Conservation (phyloP, 2,888 invertebrate genomes). For the Campaea margaritaria region DNA sequence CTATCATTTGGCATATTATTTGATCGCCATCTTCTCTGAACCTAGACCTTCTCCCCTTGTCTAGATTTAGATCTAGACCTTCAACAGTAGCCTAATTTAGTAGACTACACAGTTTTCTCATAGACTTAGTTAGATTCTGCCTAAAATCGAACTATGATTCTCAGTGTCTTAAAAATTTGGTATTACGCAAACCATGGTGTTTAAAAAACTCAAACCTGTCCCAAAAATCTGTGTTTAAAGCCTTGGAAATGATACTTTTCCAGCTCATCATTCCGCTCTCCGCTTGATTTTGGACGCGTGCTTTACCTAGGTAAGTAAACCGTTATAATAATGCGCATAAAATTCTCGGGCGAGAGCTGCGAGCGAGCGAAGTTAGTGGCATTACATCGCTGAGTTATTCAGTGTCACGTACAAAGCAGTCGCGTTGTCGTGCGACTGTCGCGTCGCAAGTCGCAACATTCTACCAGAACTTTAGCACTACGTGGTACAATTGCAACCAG, state of each 20-base stretch:
- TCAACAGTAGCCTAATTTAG: background rate
- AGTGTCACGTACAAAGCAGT: constrained; percentile 66
- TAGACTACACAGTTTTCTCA: no score
- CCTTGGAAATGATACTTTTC: background rate
- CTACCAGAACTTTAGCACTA: constrained; percentile 29
- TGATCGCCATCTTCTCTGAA: no score
- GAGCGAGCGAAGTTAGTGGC: constrained; percentile 65
- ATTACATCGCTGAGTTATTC: constrained; percentile 74
- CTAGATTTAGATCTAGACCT: background rate
- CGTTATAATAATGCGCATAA: constrained; percentile 75
- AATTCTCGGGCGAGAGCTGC: constrained; percentile 66
- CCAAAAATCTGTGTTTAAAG: no score
- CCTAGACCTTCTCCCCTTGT: background rate
- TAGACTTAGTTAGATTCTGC: no score
- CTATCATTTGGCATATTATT: no score
- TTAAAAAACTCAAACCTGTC: no score
- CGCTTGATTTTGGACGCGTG: constrained; percentile 4
- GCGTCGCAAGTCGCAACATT: constrained; percentile 30
- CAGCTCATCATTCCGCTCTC: constrained; percentile 4
- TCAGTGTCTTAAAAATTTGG: no score
- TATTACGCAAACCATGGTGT: no score
- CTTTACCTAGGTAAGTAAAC: constrained; percentile 50
- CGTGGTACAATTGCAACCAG: constrained; percentile 28
- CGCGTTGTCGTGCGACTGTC: constrained; percentile 42
- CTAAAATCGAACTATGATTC: no score